A percentile compares a stretch with the other conserved stretches of the same genome.
These are phyloP conservation scores for Drosophila diplacantha DNA, from an alignment of 2,888 invertebrate species.

Conservation along the genomic window DNA sequence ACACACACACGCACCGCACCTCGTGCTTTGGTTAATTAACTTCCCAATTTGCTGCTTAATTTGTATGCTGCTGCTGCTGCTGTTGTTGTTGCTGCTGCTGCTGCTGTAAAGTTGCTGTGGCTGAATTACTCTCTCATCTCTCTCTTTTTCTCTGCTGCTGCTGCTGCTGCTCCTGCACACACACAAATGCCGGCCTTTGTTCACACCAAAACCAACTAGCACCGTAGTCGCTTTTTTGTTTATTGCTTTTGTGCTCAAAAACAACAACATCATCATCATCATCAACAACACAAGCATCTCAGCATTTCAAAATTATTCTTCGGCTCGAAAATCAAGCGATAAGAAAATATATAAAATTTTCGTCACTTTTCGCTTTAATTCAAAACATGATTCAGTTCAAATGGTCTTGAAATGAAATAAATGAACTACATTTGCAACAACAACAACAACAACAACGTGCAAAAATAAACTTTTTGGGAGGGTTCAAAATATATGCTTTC, in stretches of 20 bases:
- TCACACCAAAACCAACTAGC: slow-evolving; percentile 27
- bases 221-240: slow-evolving; percentile 21
- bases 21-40: slow-evolving; percentile 10
- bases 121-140: slow-evolving; percentile 23
- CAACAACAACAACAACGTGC: slow-evolving; percentile 70
- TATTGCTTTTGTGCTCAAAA: slow-evolving; percentile 61
- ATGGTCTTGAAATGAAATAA: slow-evolving; percentile 31
- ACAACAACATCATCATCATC: slow-evolving; percentile 68
- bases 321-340: slow-evolving; percentile 26
- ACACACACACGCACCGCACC: slow-evolving; percentile 19
- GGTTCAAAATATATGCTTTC: background rate
- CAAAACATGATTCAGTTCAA: slow-evolving; percentile 22
- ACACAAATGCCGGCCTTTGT: slow-evolving; percentile 24
- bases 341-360: slow-evolving; percentile 17
- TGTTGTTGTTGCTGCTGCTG: slow-evolving; percentile 53
- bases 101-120: slow-evolving; percentile 45
- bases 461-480: slow-evolving; percentile 38
- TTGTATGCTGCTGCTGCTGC: slow-evolving; percentile 51
- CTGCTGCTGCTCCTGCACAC: slow-evolving; percentile 17
- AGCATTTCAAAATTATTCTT: slow-evolving; percentile 49
- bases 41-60: slow-evolving; percentile 15
- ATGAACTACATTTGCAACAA: slow-evolving; percentile 53
- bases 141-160: slow-evolving; percentile 20
- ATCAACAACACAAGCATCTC: slow-evolving; percentile 67
- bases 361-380: slow-evolving; percentile 15